Evolutionary conservation across 2,888 invertebrate species (phyloP).

Genomic region (Phytoseiulus persimilis): DNA sequence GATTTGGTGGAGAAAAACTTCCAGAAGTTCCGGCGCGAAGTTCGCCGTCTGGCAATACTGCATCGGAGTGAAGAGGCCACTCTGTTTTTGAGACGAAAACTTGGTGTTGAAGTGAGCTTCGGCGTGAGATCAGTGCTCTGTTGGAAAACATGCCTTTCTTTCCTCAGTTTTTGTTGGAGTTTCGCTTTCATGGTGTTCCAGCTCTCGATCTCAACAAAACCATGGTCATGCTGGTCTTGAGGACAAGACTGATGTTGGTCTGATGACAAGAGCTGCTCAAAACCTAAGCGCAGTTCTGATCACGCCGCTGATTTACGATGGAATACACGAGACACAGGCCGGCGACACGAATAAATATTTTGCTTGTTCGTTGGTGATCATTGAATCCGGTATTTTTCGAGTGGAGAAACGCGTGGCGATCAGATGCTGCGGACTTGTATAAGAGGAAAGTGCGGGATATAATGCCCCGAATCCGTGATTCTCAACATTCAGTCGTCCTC

Average conservation of each 20-base stretch:
- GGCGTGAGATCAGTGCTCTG: not conserved
- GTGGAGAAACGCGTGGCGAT: too few species aligned
- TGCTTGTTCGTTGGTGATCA: too few species aligned
- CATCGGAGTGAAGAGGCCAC: not conserved
- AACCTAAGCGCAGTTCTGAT: too few species aligned
- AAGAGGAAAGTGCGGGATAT: too few species aligned
- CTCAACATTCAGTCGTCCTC: too few species aligned
- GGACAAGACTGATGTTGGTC: not conserved
- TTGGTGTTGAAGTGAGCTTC: not conserved
- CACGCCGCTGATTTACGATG: too few species aligned
- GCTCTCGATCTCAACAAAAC: not conserved
- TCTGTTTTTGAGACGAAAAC: not conserved
- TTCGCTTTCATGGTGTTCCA: not conserved
- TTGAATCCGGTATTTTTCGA: too few species aligned
- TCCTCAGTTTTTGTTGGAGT: not conserved
- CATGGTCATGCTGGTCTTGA: not conserved
- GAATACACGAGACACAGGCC: too few species aligned
- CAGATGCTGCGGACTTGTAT: too few species aligned
- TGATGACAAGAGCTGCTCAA: too few species aligned
- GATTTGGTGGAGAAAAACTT: not conserved
- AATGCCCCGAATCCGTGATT: too few species aligned
- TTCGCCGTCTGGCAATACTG: not conserved
- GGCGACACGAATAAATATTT: too few species aligned
- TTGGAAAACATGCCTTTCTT: not conserved
- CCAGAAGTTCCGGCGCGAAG: not conserved